These are phyloP conservation scores for Platysternon megacephalum DNA, from an alignment of 2,113 vertebrate genomes.

Conservation along the genomic window DNA sequence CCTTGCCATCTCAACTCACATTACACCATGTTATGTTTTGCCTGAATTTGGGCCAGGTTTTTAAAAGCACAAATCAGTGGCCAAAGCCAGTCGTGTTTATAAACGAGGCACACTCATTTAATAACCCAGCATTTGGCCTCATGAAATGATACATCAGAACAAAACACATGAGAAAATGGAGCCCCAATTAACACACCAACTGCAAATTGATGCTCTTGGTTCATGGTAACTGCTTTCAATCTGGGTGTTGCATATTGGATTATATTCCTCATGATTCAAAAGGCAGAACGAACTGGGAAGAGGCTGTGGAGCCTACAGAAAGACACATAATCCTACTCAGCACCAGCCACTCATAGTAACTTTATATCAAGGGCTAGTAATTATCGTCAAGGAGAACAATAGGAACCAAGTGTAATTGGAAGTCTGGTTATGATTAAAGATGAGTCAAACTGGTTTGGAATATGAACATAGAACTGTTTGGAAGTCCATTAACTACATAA, in stretches of 20 bases:
- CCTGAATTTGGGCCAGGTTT: constrained; percentile 64
- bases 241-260: constrained; percentile 67
- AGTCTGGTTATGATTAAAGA: constrained; percentile 66
- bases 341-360: constrained; percentile 46
- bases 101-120: constrained; percentile 49
- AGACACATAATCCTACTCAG: constrained; percentile 13
- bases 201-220: constrained; percentile 62
- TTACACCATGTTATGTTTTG: constrained; percentile 59
- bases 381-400: constrained; percentile 65
- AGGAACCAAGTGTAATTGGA: constrained; percentile 45
- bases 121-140: constrained; percentile 47
- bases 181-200: constrained; percentile 71
- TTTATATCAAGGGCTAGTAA: constrained; percentile 49
- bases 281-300: constrained; percentile 48
- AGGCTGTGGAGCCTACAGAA: constrained; percentile 19
- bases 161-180: constrained; percentile 72
- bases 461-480: constrained; percentile 64
- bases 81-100: constrained; percentile 56
- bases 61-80: constrained; percentile 60
- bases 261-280: constrained; percentile 68
- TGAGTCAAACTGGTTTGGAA: constrained; percentile 68
- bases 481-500: constrained; percentile 53
- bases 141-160: constrained; percentile 69
- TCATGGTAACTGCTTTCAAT: constrained; percentile 62
- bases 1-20: background rate